Evolutionary conservation across 2,797 vertebrate species (phyloP).

Genomic region (Tapirus indicus): DNA sequence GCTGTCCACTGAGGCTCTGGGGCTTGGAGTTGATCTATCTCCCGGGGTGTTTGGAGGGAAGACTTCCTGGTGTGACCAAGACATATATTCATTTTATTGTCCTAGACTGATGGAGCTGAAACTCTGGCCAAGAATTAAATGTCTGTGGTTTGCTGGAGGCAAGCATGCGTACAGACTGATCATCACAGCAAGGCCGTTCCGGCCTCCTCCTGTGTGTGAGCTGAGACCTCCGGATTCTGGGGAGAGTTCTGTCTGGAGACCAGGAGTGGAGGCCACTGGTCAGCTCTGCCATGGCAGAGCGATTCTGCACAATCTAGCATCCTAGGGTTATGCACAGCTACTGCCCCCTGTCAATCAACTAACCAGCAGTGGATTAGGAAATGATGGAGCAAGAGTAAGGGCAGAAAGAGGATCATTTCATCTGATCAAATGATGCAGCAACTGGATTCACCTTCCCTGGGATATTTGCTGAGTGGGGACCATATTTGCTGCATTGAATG

Average conservation of each 20-base stretch:
- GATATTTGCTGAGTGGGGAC: neutral
- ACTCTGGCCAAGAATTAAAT: slow-evolving; percentile 43
- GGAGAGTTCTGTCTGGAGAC: neutral
- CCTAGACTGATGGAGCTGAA: slow-evolving; percentile 20
- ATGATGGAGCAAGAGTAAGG: neutral
- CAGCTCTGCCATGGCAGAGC: neutral
- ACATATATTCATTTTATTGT: slow-evolving; percentile 57
- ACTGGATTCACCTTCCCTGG: neutral
- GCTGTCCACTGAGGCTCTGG: neutral
- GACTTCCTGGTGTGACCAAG: neutral
- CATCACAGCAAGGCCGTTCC: neutral
- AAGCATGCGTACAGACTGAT: neutral
- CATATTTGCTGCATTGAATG: neutral
- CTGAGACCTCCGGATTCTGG: neutral
- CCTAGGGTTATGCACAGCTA: neutral
- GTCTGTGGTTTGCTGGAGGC: neutral
- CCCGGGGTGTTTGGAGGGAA: neutral
- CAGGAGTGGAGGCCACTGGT: neutral
- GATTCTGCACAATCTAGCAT: neutral
- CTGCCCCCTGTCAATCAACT: neutral
- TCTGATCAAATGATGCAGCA: neutral
- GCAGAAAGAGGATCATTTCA: neutral
- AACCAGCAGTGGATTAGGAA: neutral
- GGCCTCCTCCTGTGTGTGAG: neutral
- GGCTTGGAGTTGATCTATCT: neutral